Evolutionary conservation across 2,888 invertebrate species (phyloP).

Genomic region (Mimas tiliae): DNA sequence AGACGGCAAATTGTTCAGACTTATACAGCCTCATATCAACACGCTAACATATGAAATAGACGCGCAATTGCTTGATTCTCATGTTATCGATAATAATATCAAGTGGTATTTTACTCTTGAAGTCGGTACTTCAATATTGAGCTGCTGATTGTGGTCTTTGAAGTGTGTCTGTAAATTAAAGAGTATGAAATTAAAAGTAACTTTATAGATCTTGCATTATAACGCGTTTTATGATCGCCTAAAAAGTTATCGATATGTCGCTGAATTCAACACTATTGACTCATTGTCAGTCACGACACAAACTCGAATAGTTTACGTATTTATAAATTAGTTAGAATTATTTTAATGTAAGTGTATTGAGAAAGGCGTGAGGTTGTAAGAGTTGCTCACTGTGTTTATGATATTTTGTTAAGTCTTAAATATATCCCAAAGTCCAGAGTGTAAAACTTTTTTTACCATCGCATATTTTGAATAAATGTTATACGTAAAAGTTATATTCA

Average conservation of each 20-base stretch:
- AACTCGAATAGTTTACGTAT: constrained; percentile 71
- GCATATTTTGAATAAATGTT: constrained; percentile 15
- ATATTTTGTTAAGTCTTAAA: constrained; percentile 41
- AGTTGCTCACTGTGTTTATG: constrained; percentile 51
- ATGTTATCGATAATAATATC: background rate
- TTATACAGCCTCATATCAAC: background rate
- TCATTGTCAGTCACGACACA: constrained; percentile 46
- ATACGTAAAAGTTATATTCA: constrained; percentile 3
- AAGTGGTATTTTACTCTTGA: background rate
- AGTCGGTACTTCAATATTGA: background rate
- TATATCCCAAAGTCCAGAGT: constrained; percentile 39
- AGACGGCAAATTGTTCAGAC: background rate
- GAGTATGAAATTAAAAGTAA: background rate
- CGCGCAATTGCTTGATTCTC: background rate
- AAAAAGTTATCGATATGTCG: constrained; percentile 16
- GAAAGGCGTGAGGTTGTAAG: constrained; percentile 54
- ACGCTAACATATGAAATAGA: background rate
- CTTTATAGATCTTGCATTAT: background rate
- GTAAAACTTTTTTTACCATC: constrained; percentile 35
- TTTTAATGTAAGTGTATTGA: constrained; percentile 46
- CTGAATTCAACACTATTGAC: background rate
- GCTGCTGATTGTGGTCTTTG: background rate
- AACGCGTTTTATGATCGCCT: constrained; percentile 8
- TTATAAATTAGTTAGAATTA: constrained; percentile 54
- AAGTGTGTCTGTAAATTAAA: background rate